These are phyloP conservation scores for Bembecia ichneumoniformis DNA, from an alignment of 2,888 invertebrate species.

Conservation along the genomic window DNA sequence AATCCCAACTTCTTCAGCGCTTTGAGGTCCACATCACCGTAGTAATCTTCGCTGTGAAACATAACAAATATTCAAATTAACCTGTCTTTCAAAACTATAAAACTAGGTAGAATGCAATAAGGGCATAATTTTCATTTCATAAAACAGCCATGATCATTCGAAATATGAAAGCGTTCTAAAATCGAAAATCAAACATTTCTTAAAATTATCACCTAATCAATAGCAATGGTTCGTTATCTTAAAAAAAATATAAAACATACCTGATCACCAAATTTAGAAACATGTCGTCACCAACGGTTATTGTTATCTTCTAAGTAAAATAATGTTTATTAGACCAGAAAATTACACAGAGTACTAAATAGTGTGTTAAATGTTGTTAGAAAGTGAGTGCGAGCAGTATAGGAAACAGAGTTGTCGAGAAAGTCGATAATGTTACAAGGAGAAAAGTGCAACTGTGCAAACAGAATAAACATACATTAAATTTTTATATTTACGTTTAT, in stretches of 20 bases:
- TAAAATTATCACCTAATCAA: not conserved
- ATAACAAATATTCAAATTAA: not conserved
- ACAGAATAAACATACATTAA: constrained; percentile 7
- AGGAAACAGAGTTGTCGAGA: constrained; percentile 38
- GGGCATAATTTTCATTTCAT: not conserved
- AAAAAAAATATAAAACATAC: constrained; percentile 12
- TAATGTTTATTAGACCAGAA: constrained; percentile 12
- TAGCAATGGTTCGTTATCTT: not conserved
- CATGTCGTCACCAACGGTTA: constrained; percentile 19
- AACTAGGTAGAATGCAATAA: too few relatives aligned
- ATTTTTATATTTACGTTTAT: constrained; percentile 64
- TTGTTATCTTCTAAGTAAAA: constrained; percentile 8
- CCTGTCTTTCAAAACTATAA: too few relatives aligned
- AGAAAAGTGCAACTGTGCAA: constrained; percentile 46
- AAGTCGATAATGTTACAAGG: constrained; percentile 39
- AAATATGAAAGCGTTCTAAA: constrained; percentile 2
- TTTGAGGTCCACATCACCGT: constrained; percentile 91
- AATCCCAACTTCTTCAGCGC: constrained; percentile 87
- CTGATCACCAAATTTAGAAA: constrained; percentile 9
- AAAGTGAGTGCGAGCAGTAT: constrained; percentile 44
- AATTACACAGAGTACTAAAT: constrained; percentile 38
- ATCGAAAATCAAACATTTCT: not conserved
- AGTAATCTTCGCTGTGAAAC: constrained; percentile 87
- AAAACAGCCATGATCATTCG: not conserved
- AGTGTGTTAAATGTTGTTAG: constrained; percentile 43